Evolutionary conservation across 2,113 vertebrate genomes (phyloP).

Genomic region (Hippocampus mohnikei): DNA sequence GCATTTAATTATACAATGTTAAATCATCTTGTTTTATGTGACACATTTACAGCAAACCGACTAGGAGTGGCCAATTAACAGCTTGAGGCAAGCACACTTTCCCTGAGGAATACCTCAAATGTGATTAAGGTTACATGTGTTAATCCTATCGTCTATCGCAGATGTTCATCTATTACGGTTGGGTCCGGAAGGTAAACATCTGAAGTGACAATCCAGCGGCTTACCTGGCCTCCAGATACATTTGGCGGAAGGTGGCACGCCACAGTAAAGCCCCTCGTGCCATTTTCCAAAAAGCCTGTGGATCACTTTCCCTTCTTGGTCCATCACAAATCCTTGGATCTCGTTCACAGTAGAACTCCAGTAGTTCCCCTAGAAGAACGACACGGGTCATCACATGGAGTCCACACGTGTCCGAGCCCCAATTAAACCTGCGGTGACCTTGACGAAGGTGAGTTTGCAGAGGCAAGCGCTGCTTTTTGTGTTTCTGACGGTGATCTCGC

Average conservation of each 20-base stretch:
- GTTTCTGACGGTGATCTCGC: constrained; percentile 95
- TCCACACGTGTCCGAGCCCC: background rate
- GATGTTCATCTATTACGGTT: no score
- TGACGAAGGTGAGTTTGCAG: constrained; percentile 97
- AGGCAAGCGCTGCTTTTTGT: constrained; percentile 88
- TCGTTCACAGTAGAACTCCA: constrained; percentile 98
- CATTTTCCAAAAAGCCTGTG: constrained; percentile 97
- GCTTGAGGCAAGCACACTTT: no score
- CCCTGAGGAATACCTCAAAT: no score
- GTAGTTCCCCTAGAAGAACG: constrained; percentile 85
- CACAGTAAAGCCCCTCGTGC: constrained; percentile 95
- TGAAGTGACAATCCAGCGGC: background rate
- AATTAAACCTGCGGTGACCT: constrained; percentile 50
- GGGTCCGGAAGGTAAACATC: no score
- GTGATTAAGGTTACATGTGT: no score
- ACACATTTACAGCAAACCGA: no score
- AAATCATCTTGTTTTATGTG: no score
- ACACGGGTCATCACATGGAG: background rate
- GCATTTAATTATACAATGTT: no score
- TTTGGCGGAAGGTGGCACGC: constrained; percentile 92
- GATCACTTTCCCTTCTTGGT: constrained; percentile 93
- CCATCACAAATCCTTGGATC: constrained; percentile 94
- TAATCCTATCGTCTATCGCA: no score
- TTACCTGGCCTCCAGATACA: constrained; percentile 97
- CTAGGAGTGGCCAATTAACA: no score